Evolutionary conservation across 2,113 vertebrate genomes (phyloP), one percentile per base, ranked within the genome.

Genomic region (Scophthalmus maximus): DNA sequence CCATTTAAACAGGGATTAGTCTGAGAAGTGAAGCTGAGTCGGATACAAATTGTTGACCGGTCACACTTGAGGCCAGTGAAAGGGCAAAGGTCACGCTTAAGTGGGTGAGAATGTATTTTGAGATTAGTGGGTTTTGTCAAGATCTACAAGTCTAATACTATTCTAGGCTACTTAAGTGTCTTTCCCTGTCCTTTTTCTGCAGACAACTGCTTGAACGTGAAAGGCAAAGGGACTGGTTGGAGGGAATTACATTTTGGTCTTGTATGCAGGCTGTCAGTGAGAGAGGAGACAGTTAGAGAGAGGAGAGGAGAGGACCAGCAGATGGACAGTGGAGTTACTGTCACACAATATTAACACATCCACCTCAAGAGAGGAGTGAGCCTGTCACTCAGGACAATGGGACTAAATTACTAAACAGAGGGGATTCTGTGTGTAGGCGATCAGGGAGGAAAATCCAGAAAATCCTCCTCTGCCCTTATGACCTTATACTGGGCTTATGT

Each of bases 261-360:
- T n/a, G n/a, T n/a, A 40, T 44, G 18, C 9, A 46, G 44, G 17
- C 29, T 58, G 49, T 8, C 29, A 27, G 14, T 17, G 5, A 32
- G 26, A 34, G 47, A 22, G 36, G 3, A 20, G 34, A 22, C 26
- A 11, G 50, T 23, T 3, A 15, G 11, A 17, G 22, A 32, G 4
- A 10, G 11, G 17, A 44, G 12, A 27, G 12, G 18, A 32, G 20
- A 3, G 18, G 25, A 42, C 22, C 2, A 44, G 12, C 80, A 76
- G 84, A 85, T 83, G 82, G 82, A 70, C 59, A 47, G 52, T 46
- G 15, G 57, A 63, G 53, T 79, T 62, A 80, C 77, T 86, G 84
- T 88, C 81, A 82, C 68, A 76, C 30, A 60, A 65, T 55, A 90
- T 90, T 81, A 92, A 58, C 68, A 80, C 58, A 36, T 68, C 67